Base-by-base conservation (phyloP, 1,140 invertebrate genomes). In the Brachionus paranguensis region DNA sequence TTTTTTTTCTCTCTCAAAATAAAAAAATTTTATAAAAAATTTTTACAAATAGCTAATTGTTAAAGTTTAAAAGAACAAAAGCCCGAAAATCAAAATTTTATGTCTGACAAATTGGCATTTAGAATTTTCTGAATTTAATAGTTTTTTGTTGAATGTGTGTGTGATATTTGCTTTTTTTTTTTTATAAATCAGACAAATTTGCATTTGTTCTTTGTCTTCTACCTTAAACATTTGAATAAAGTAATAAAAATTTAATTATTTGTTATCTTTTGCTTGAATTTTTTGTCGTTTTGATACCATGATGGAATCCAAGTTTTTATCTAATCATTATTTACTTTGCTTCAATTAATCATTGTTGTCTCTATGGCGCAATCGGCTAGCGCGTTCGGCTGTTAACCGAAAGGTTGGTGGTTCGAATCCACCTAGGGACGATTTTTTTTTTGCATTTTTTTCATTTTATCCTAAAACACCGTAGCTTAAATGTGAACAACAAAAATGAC, bases 151-250 rank as follows among this genome's bases (percentile, higher is more conserved):
- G 33, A 37, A 37, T 37, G 17, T 20, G 20, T 60, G 65, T 68
- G 27, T 68, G 65, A 68, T 68, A 68, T 68, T 68, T 68, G 14
- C 65, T 41, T 8, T 68, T 68, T 33, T 33, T 17, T 64, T 20
- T 64, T 24, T 12, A n/a, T n/a, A 68, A 68, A 68, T 24, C 65
- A 68, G 65, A 68, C 65, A 68, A 68, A 68, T 68, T 68, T 68
- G 65, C 65, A 68, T 68, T 68, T 68, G 65, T 68, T 68, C 65
- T 68, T 68, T 68, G n/a, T 33, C 8, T n/a, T 68, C 33, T 68
- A 68, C 65, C 65, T 68, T 33, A 68, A 29, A 17, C 27, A 33
- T 68, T 33, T 24, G n/a, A 68, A 68, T 33, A 68, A 68, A 68
- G 53, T 27, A 60, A 60, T 60, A 60, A 60, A 60, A 60, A 20